These are phyloP conservation scores for Halictus rubicundus DNA, from an alignment of 1,140 invertebrate genomes.

Conservation along the genomic window DNA sequence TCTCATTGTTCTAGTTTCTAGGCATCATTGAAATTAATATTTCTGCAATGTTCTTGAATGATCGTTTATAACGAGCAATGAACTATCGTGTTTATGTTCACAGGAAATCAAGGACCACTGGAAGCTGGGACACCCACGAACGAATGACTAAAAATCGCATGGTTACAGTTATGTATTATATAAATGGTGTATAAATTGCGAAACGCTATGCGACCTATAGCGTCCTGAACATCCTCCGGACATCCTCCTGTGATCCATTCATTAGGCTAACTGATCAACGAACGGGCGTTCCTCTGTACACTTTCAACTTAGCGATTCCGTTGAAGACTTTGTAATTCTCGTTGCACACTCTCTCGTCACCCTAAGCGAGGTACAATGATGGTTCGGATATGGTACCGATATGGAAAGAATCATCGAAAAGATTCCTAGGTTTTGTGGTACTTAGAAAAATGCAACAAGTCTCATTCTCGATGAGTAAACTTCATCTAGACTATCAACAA, in stretches of 20 bases:
- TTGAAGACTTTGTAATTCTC: not conserved
- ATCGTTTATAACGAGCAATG: not conserved
- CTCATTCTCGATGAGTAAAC: too few relatives aligned
- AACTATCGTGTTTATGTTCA: not conserved
- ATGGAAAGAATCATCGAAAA: too few relatives aligned
- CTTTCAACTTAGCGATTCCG: not conserved
- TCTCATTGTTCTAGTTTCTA: too few relatives aligned
- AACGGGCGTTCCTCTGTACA: not conserved
- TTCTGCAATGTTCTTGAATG: too few relatives aligned
- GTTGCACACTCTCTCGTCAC: not conserved
- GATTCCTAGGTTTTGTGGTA: too few relatives aligned
- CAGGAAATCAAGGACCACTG: constrained; percentile 12
- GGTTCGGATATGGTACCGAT: too few relatives aligned
- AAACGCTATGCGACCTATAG: not conserved
- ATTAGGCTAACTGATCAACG: not conserved
- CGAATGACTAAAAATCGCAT: too few relatives aligned
- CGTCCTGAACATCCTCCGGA: not conserved
- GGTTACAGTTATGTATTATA: not conserved
- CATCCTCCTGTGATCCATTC: not conserved
- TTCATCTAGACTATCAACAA: too few relatives aligned
- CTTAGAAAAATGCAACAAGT: too few relatives aligned
- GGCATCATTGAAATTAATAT: too few relatives aligned
- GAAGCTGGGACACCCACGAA: not conserved
- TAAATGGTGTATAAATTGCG: not conserved
- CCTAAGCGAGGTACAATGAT: too few relatives aligned